phyloP scores from a whole-genome alignment of 2,888 invertebrate genomes.

The Thereva unica region DNA sequence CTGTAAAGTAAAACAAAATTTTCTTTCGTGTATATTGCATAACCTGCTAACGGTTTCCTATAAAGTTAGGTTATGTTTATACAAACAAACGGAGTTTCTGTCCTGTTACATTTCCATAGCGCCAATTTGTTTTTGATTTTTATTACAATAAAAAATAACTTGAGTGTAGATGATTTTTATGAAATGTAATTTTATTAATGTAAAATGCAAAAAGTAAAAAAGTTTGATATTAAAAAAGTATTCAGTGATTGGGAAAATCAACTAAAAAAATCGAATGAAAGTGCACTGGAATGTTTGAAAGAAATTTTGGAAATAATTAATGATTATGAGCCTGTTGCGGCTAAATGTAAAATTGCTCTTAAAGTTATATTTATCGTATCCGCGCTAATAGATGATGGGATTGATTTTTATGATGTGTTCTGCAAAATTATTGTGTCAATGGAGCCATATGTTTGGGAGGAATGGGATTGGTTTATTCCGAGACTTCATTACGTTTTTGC shows the following conservation, averaged over 20 bases:
- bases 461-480: neutral
- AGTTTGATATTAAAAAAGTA: neutral
- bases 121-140: no score
- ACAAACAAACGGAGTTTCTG: no score
- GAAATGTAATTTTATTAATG: no score
- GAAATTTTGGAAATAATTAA: slow-evolving; percentile 21
- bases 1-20: no score
- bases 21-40: no score
- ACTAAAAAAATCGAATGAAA: slow-evolving; percentile 17
- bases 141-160: no score
- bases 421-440: neutral
- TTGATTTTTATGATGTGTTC: slow-evolving; percentile 1
- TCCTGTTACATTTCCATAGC: no score
- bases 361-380: slow-evolving; percentile 26
- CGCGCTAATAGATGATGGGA: neutral
- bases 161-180: no score
- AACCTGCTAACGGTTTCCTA: no score
- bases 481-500: slow-evolving; percentile 3
- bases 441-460: neutral
- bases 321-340: neutral
- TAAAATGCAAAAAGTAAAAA: neutral
- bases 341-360: slow-evolving; percentile 6
- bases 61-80: no score
- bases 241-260: slow-evolving; percentile 25
- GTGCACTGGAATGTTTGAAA: neutral